Conservation (phyloP, 2,113 vertebrate genomes). For the Athene noctua region DNA sequence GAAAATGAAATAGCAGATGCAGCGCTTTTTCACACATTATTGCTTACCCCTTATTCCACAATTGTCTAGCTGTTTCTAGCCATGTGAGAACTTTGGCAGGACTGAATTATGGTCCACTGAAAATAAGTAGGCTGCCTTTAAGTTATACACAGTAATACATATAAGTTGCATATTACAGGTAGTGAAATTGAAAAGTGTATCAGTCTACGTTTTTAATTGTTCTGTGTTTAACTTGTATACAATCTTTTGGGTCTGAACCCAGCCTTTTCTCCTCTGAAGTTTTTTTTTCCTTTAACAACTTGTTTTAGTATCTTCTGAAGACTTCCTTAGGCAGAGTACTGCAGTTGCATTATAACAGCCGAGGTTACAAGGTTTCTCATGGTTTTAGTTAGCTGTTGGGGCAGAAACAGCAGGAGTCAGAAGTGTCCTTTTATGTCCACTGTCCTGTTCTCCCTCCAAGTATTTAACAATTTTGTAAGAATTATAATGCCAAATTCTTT, state of each 20-base stretch:
- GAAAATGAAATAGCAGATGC: not conserved
- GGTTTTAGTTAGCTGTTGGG: not conserved
- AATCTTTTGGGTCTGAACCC: not conserved
- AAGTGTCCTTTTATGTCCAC: not conserved
- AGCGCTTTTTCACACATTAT: not conserved
- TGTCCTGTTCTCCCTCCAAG: not conserved
- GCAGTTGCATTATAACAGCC: not conserved
- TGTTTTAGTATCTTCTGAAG: not conserved
- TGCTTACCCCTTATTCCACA: not conserved
- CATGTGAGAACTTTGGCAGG: not conserved
- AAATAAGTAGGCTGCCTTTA: not conserved
- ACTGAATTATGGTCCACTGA: not conserved
- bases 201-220: not conserved
- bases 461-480: not conserved
- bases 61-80: not conserved
- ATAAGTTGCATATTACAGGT: not conserved
- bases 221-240: not conserved
- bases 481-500: not conserved
- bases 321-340: not conserved
- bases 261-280: not conserved
- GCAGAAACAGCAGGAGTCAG: not conserved
- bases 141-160: not conserved
- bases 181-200: not conserved
- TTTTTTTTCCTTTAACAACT: not conserved
- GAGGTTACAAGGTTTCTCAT: not conserved